A percentile compares a stretch with the other conserved stretches of the same genome.
Conservation (phyloP, 1,140 invertebrate genomes). For the Aphaenogaster ashmeadi region DNA sequence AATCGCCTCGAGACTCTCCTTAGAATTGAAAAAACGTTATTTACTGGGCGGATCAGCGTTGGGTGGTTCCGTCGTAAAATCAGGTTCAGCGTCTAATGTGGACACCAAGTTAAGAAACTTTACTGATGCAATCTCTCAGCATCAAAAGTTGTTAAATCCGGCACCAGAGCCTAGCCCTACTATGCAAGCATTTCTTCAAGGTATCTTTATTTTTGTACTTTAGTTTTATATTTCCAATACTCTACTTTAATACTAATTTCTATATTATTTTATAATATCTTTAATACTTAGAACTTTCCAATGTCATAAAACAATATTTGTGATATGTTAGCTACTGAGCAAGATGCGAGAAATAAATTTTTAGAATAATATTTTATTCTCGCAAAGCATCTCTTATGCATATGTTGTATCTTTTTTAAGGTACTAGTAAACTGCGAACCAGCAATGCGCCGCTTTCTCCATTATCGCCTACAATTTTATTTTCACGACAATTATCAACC, state of each 20-base stretch:
- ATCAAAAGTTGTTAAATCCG: constrained; percentile 95
- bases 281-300: not conserved
- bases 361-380: not conserved
- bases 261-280: constrained; percentile 6
- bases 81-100: constrained; percentile 94
- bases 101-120: constrained; percentile 94
- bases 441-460: constrained; percentile 81
- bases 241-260: not conserved
- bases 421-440: constrained; percentile 84
- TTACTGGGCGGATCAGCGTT: constrained; percentile 90
- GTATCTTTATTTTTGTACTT: constrained; percentile 61
- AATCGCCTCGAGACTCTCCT: constrained; percentile 94
- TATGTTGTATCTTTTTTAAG: constrained; percentile 81
- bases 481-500: constrained; percentile 37
- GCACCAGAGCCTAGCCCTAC: constrained; percentile 92
- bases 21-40: constrained; percentile 95
- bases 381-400: not conserved
- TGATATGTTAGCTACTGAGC: not conserved
- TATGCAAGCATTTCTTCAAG: constrained; percentile 91
- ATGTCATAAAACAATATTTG: not conserved
- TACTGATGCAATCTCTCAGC: constrained; percentile 94
- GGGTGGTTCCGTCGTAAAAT: constrained; percentile 91
- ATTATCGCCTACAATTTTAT: constrained; percentile 78
- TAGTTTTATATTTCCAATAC: not conserved
- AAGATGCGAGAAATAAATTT: not conserved